Conservation (phyloP, 2,888 invertebrate species). For the Lepidocyrtoides sp. region DNA sequence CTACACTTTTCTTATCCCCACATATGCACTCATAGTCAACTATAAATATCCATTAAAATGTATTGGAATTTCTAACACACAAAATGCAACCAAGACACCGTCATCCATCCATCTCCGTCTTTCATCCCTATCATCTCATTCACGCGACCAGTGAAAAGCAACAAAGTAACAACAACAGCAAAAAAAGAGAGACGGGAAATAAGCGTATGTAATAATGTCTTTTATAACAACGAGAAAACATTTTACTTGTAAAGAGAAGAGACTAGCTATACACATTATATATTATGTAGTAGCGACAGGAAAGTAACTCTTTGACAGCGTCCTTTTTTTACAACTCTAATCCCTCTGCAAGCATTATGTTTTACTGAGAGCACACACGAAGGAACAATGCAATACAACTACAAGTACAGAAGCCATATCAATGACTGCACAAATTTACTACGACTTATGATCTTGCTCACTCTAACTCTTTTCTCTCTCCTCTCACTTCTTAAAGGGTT, state of each 20-base stretch:
- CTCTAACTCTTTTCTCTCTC: conserved; percentile 23
- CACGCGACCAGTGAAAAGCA: conserved; percentile 81
- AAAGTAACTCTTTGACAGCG: conserved; percentile 68
- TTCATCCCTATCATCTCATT: conserved; percentile 82
- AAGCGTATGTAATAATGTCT: neutral
- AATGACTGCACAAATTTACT: conserved; percentile 77
- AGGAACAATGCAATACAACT: conserved; percentile 31
- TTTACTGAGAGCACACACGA: conserved; percentile 38
- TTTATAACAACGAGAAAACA: neutral
- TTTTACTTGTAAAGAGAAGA: conserved; percentile 7
- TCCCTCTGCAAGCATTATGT: conserved; percentile 67
- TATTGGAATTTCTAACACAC: neutral
- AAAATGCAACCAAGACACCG: conserved; percentile 36
- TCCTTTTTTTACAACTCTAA: conserved; percentile 71
- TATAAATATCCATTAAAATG: neutral
- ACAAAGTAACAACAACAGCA: neutral
- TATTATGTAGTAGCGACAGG: conserved; percentile 24
- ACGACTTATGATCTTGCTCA: conserved; percentile 58
- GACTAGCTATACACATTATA: too few relatives aligned
- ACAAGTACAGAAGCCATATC: conserved; percentile 66
- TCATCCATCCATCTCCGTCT: conserved; percentile 72
- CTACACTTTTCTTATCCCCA: neutral
- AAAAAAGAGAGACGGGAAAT: neutral
- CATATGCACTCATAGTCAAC: neutral
- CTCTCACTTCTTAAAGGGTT: neutral